Percentiles rank a stretch among this genome's conserved stretches.
Conservation (phyloP, 2,113 vertebrate genomes). For the Clarias batrachus region DNA sequence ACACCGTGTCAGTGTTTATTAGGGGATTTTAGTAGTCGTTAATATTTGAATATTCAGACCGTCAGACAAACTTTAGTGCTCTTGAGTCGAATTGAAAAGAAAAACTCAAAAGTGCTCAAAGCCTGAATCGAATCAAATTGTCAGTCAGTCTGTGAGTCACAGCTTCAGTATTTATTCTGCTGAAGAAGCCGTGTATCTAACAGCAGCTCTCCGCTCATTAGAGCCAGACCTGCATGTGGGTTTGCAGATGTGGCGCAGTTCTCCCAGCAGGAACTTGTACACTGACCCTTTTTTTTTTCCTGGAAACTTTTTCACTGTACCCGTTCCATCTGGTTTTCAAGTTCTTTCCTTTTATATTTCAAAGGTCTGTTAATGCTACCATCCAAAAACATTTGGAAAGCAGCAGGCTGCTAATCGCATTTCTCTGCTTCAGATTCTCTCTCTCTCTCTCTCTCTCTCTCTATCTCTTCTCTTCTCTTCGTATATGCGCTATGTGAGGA, state of each 20-base stretch:
- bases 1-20: too few relatives aligned
- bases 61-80: too few relatives aligned
- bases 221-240: neutral
- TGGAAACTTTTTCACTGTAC: conserved; percentile 27
- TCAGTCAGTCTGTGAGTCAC: neutral
- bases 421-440: neutral
- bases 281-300: conserved; percentile 43
- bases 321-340: conserved; percentile 35
- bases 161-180: neutral
- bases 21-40: too few relatives aligned
- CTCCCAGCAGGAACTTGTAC: conserved; percentile 26
- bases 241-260: neutral
- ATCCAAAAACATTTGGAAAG: neutral
- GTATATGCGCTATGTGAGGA: neutral
- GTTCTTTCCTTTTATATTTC: conserved; percentile 31
- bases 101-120: too few relatives aligned
- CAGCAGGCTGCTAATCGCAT: conserved; percentile 11
- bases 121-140: too few relatives aligned
- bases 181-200: neutral
- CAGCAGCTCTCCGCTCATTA: neutral
- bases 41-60: too few relatives aligned
- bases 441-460: neutral
- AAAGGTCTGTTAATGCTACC: conserved; percentile 22
- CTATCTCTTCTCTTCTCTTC: neutral
- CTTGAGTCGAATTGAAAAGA: too few relatives aligned